Base-by-base conservation (phyloP, 2,888 invertebrate genomes). In the Phyto melanocephala region DNA sequence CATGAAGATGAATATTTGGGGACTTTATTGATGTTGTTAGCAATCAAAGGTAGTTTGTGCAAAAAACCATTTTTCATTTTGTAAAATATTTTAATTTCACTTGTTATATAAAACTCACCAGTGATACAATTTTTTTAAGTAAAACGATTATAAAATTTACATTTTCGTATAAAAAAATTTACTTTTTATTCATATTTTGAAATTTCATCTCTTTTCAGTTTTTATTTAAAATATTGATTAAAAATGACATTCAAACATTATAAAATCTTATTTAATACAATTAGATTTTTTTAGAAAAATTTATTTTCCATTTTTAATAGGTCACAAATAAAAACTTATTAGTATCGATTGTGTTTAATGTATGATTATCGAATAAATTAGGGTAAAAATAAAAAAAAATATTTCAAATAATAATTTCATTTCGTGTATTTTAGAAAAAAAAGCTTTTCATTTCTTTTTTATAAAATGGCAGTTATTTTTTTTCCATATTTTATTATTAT, bases 181-280 rank as follows among this genome's bases (percentile, higher is more conserved):
- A 13, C 63, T 28, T 47, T 78, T 71, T 47, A 75, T 80, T 75
- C 7, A 75, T 67, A 42, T 71, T 60, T 42, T 74, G 52, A 70
- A 62, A 72, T 72, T 72, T 17, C 52, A 24, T 68, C 10, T 5
- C 35, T 45, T 74, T 52, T 58, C 17, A 33, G 13, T 56, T 11
- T 60, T 45, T 47, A 8, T 54, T 81, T 70, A 65, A 68, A 68
- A 75, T 70, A 60, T 74, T 56, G 56, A 67, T 80, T 80, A 79
- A 82, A 81, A 79, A 67, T 79, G 52, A 82, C 82, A 82, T 79
- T 82, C 17, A 82, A 75, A 82, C 60, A 65, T 82, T 76, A 67
- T 79, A 82, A 79, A 82, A 82, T 82, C 82, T 82, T 82, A 82
- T 45, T 58, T 11, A 33, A 62, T 58, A 77, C 60, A 37, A 74